These are phyloP conservation scores for Noctua fimbriata DNA, from an alignment of 2,888 invertebrate species.

Conservation along the genomic window DNA sequence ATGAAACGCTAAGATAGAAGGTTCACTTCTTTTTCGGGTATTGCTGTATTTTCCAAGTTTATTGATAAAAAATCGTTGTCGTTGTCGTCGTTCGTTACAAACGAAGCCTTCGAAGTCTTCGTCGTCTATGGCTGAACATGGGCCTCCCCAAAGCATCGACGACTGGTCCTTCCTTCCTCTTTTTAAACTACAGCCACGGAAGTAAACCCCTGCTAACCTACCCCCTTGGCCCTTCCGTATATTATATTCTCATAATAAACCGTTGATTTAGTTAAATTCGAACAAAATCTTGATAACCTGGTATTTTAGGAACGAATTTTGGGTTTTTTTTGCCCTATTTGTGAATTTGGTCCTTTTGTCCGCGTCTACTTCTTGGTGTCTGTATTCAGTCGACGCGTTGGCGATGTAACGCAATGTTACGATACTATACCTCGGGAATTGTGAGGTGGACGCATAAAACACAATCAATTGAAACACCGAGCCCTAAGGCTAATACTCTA, in stretches of 20 bases:
- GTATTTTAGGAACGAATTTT: background rate
- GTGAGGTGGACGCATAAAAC: constrained; percentile 47
- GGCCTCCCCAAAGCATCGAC: background rate
- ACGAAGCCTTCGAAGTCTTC: background rate
- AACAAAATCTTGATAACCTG: no score
- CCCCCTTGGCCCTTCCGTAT: background rate
- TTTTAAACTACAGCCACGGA: background rate
- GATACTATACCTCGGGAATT: constrained; percentile 38
- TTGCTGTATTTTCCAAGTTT: background rate
- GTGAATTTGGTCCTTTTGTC: constrained; percentile 46
- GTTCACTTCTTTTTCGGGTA: constrained; percentile 10
- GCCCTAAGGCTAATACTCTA: background rate
- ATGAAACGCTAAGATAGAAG: constrained; percentile 34
- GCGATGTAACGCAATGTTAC: constrained; percentile 53
- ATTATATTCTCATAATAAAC: background rate
- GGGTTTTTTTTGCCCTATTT: background rate
- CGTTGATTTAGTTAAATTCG: background rate
- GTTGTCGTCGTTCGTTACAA: no score
- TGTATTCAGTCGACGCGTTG: constrained; percentile 54
- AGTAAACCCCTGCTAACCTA: no score
- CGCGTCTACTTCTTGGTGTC: background rate
- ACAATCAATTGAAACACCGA: constrained; percentile 44
- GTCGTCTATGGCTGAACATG: background rate
- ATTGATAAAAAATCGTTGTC: background rate
- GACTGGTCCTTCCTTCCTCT: background rate